Evolutionary conservation across 2,113 vertebrate genomes (phyloP).

Genomic region (Dromas ardeola): DNA sequence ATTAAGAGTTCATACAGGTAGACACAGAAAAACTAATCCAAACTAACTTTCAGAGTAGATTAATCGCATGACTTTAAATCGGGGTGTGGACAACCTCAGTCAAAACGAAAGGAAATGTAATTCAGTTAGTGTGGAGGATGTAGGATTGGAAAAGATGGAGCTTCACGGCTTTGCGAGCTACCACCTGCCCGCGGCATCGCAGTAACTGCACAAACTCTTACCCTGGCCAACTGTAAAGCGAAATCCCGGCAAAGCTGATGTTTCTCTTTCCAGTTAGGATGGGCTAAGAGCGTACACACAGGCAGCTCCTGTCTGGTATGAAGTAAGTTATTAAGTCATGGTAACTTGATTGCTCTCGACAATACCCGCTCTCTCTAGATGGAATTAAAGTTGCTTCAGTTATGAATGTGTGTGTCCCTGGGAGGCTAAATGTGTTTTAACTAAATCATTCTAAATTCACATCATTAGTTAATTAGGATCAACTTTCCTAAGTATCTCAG

Average conservation of each 20-base stretch:
- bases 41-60: background rate
- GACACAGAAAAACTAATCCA: background rate
- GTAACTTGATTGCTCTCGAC: background rate
- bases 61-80: background rate
- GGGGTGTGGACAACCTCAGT: background rate
- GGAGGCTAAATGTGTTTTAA: background rate
- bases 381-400: background rate
- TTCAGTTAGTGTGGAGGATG: background rate
- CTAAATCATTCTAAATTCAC: background rate
- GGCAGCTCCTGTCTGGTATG: background rate
- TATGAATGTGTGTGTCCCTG: background rate
- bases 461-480: background rate
- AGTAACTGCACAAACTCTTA: background rate
- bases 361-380: background rate
- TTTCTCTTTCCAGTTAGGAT: rapidly evolving
- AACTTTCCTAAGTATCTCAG: background rate
- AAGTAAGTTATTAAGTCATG: background rate
- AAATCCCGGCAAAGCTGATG: background rate
- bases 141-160: background rate
- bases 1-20: background rate
- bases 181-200: background rate
- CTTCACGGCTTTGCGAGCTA: background rate
- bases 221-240: background rate
- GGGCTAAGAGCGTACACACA: background rate
- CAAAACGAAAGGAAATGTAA: background rate